Evolutionary conservation across 2,113 vertebrate genomes (phyloP), one percentile per base, ranked within the genome.

Genomic region (Scomber japonicus): DNA sequence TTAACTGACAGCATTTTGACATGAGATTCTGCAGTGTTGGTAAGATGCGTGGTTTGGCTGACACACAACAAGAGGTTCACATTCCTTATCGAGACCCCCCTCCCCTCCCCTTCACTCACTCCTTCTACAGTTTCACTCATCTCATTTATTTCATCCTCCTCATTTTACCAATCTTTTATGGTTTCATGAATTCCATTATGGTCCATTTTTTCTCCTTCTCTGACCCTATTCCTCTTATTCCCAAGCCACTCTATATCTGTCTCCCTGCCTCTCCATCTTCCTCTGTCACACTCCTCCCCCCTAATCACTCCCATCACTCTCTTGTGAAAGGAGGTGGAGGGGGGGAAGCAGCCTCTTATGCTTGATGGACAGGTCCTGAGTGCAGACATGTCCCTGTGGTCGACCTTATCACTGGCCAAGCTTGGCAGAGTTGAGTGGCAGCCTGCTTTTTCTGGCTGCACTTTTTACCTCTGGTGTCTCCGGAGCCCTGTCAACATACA

Each of bases 281-380:
- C 71, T 82, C 71, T 45, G 76, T 80, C 55, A 46, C 71, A 78
- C 72, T 65, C 57, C 84, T 80, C 70, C 84, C 82, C 70, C 75
- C 53, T 80, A 83, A 83, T 88, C 90, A 72, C 84, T 83, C 64
- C 73, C 74, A 84, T 89, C 83, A 73, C 86, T 87, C 83, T 75
- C 71, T 55, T 55, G 81, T 88, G 83, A 89, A 80, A 71, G 75
- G 79, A 53, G 55, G 35, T 40, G 35, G 35, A 9, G 24, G 24
- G 61, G 63, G 40, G 87, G 88, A 87, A 77, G 78, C 84, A 79
- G 85, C 55, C 88, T 84, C 88, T 90, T 68, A 85, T 85, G 83
- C 90, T 89, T 94, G 94, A 94, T 19, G 68, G 93, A 90, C 90
- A 86, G 90, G 76, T 74, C 90, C 88, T 90, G 82, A 88, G 93